A percentile compares a stretch with the other conserved stretches of the same genome.
Conservation (phyloP, 2,888 invertebrate species). For the Trichogramma evanescens region DNA sequence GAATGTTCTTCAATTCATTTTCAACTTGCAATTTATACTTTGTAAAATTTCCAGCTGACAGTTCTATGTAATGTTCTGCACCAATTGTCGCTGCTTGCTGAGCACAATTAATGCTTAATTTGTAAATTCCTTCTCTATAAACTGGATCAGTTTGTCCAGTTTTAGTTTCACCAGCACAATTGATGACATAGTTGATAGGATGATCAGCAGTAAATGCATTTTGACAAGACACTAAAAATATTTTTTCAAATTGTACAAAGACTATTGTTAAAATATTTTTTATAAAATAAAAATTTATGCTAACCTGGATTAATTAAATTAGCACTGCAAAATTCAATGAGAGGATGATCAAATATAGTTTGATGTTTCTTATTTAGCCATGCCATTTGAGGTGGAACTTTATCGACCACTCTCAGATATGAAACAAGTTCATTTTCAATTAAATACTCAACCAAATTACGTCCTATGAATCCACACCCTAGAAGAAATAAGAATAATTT, state of each 20-base stretch:
- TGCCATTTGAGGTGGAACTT: slow-evolving; percentile 87
- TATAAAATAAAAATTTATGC: not conserved
- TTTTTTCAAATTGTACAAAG: not conserved
- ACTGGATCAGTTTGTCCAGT: slow-evolving; percentile 82
- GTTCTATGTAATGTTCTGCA: slow-evolving; percentile 69
- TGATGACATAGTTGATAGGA: slow-evolving; percentile 72
- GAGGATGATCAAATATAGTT: slow-evolving; percentile 64
- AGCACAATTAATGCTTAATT: slow-evolving; percentile 78
- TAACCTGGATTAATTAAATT: slow-evolving; percentile 83
- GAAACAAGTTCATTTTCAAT: slow-evolving; percentile 70
- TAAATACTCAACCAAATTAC: slow-evolving; percentile 77
- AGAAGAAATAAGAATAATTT: slow-evolving; percentile 31
- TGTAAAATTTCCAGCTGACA: slow-evolving; percentile 78
- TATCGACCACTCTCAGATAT: slow-evolving; percentile 76
- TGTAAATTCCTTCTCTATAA: slow-evolving; percentile 81
- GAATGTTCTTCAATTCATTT: slow-evolving; percentile 61
- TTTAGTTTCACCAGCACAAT: slow-evolving; percentile 88
- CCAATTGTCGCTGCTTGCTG: slow-evolving; percentile 63
- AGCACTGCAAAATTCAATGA: slow-evolving; percentile 83
- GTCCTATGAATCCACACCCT: slow-evolving; percentile 92
- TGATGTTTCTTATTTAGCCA: slow-evolving; percentile 75
- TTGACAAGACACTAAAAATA: slow-evolving; percentile 68
- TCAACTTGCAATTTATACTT: slow-evolving; percentile 81
- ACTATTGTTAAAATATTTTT: not conserved
- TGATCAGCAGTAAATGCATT: slow-evolving; percentile 63